phyloP scores from a whole-genome alignment of 2,797 vertebrate genomes.

The Eulemur albifrons region DNA sequence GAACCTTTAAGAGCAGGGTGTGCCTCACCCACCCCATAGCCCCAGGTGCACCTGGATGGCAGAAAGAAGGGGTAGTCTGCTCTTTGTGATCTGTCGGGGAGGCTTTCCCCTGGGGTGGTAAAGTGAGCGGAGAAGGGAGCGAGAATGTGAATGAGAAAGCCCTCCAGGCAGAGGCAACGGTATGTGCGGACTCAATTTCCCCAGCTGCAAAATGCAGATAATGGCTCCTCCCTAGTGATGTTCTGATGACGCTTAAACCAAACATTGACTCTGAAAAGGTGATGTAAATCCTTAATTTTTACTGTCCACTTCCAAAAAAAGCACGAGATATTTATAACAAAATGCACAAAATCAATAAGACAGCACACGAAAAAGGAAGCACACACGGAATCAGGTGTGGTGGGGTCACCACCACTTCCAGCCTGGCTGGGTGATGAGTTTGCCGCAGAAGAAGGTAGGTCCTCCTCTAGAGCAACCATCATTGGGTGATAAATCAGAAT shows the following conservation, averaged over 20 bases:
- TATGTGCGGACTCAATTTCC: neutral
- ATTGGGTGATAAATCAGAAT: neutral
- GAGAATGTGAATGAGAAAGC: neutral
- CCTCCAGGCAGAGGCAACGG: neutral
- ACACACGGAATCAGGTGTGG: neutral
- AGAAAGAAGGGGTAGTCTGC: neutral
- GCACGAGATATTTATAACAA: neutral
- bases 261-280: neutral
- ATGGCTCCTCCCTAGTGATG: rapidly evolving
- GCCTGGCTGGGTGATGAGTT: neutral
- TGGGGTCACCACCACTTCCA: neutral
- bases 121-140: neutral
- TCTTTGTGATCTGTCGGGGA: neutral
- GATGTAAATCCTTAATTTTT: neutral
- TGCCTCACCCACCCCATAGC: rapidly evolving
- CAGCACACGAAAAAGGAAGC: neutral
- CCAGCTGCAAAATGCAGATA: neutral
- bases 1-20: rapidly evolving
- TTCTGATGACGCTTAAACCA: neutral
- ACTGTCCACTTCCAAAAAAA: neutral
- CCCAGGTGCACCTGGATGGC: neutral
- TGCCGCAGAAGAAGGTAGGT: neutral
- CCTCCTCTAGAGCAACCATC: neutral
- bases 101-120: no score
- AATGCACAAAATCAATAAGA: neutral